phyloP scores from a whole-genome alignment of 2,113 vertebrate species.

The Mixornis gularis region DNA sequence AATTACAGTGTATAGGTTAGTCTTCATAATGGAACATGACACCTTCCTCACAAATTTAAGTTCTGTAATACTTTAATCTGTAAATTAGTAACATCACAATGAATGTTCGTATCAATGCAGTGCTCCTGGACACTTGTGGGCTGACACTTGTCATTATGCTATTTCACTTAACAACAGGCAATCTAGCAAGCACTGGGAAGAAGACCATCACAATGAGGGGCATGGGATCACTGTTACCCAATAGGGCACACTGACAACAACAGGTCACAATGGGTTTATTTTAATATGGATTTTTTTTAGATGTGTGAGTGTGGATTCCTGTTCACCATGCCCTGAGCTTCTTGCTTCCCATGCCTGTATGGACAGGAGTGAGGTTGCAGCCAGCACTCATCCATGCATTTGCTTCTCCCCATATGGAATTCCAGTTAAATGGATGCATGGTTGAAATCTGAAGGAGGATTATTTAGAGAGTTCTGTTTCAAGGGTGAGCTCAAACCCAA shows the following conservation, averaged over 20 bases:
- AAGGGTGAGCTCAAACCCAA: neutral
- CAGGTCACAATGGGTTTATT: neutral
- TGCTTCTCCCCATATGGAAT: neutral
- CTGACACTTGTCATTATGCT: neutral
- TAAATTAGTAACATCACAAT: neutral
- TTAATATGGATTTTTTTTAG: neutral
- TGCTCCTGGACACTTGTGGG: neutral
- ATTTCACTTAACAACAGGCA: neutral
- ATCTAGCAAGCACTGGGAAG: neutral
- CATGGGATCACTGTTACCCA: neutral
- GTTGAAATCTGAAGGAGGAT: neutral
- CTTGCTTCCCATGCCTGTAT: neutral
- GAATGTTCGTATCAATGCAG: neutral
- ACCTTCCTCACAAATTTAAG: neutral
- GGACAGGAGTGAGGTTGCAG: neutral
- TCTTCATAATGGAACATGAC: neutral
- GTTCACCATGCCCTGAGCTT: neutral
- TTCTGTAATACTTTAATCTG: neutral
- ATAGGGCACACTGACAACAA: neutral
- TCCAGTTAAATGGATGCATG: neutral
- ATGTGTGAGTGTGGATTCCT: neutral
- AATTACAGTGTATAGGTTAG: neutral
- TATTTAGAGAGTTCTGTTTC: neutral
- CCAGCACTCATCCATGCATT: accelerated
- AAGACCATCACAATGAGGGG: neutral